These are phyloP conservation scores for Lysandra bellargus DNA, from an alignment of 2,888 invertebrate species.

Conservation along the genomic window DNA sequence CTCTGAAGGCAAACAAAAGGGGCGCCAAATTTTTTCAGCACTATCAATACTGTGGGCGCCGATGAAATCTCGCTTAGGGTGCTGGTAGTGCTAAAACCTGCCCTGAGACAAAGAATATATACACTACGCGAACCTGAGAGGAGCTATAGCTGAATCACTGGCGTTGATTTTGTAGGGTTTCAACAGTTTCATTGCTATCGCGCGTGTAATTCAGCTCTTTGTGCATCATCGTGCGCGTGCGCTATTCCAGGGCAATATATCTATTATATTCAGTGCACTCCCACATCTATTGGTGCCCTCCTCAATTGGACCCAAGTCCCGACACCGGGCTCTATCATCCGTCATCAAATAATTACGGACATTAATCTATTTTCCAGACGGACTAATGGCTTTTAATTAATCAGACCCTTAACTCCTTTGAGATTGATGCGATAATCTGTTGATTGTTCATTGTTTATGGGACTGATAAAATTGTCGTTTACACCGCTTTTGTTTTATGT, in stretches of 20 bases:
- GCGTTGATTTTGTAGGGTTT: not conserved
- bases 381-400: constrained; percentile 9
- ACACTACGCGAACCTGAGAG: too few relatives aligned
- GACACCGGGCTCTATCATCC: not conserved
- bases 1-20: too few relatives aligned
- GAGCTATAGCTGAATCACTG: too few relatives aligned
- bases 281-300: not conserved
- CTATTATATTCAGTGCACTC: not conserved
- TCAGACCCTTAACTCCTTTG: not conserved
- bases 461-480: not conserved
- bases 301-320: not conserved
- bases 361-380: constrained; percentile 9
- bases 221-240: not conserved
- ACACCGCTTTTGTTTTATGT: not conserved
- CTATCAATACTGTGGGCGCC: too few relatives aligned
- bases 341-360: constrained; percentile 4
- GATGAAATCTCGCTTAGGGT: too few relatives aligned
- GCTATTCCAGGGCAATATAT: not conserved
- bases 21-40: too few relatives aligned
- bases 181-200: not conserved
- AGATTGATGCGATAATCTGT: not conserved
- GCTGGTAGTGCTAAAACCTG: too few relatives aligned
- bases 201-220: not conserved
- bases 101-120: too few relatives aligned
- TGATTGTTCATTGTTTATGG: not conserved